phyloP scores from a whole-genome alignment of 2,888 invertebrate genomes.

The Oasisia sp. region DNA sequence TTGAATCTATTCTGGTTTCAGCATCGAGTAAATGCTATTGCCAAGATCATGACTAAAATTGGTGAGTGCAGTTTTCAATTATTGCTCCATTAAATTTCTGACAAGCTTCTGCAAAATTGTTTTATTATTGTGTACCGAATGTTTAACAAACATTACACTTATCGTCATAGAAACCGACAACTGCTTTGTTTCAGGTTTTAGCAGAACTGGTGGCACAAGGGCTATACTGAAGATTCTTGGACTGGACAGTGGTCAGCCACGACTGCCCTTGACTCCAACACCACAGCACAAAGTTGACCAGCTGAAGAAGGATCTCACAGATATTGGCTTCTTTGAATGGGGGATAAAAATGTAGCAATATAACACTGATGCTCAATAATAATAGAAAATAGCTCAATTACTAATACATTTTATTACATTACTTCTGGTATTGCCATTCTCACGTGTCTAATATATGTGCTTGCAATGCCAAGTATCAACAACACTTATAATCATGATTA shows the following conservation, averaged over 20 bases:
- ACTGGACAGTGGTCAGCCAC: slow-evolving; percentile 36
- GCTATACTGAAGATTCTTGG: slow-evolving; percentile 34
- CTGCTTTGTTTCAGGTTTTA: slow-evolving; percentile 28
- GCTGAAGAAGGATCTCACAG: slow-evolving; percentile 30
- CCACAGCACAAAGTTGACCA: slow-evolving; percentile 21
- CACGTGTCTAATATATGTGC: too few relatives aligned
- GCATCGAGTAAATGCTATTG: neutral
- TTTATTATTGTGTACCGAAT: neutral
- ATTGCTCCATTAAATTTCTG: neutral
- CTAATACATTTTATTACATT: too few relatives aligned
- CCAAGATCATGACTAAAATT: neutral
- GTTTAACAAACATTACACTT: neutral
- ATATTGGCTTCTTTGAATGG: slow-evolving; percentile 38
- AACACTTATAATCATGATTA: too few relatives aligned
- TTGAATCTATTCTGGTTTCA: neutral
- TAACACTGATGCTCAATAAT: neutral
- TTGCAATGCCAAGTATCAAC: too few relatives aligned
- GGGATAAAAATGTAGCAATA: slow-evolving; percentile 23
- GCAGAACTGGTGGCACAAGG: slow-evolving; percentile 34
- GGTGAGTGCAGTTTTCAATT: neutral
- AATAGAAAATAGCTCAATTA: neutral
- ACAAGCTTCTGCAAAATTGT: neutral
- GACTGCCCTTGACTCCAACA: slow-evolving; percentile 28
- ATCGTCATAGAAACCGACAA: neutral
- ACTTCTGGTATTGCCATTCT: too few relatives aligned